Base-by-base conservation (phyloP, 2,888 invertebrate genomes). In the Erpobdella octoculata region DNA sequence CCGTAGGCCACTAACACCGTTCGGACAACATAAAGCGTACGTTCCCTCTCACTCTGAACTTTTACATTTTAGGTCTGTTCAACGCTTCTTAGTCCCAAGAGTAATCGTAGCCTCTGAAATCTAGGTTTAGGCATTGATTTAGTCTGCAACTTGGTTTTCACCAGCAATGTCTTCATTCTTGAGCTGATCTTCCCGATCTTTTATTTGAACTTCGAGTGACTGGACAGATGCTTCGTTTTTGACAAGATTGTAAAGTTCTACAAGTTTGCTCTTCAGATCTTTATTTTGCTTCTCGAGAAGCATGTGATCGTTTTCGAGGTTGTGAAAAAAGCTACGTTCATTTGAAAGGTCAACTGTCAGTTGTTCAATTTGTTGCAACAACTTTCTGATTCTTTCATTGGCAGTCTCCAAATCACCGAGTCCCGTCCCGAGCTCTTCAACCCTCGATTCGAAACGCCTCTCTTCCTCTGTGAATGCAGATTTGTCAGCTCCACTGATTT, bases 381-480 rank as follows among this genome's bases (percentile, higher is more conserved):
- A 35, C 41, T 71, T 73, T 12, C 70, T 72, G 71, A 91, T 89
- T 77, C 94, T 89, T 75, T 87, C 87, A 80, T 90, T 89, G 74
- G 91, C 86, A 74, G 93, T 88, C 85, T 97, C 97, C 71, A 89
- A 89, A 84, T 92, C 94, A 76, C 59, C 90, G 84, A 96, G 95
- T 83, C 97, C 97, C 80, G 98, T 97, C 81, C 97, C 97, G 5
- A 98, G 87, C 8, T 93, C 89, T 25, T 91, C 88, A 82, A 98
- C 94, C 83, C 93, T 88, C 64, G 92, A 91, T 83, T 98, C 98
- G 69, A 97, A 86, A 0, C 96, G 89, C 73, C 95, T 90, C 86
- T 96, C 97, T 83, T 98, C 98, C 73, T 83, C 83, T 41, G 80
- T 70, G 73, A 81, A 74, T 78, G 97, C 93, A 70, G 71, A 74